A percentile compares a stretch with the other conserved stretches of the same genome.
These are phyloP conservation scores for Tachysurus vachellii DNA, from an alignment of 2,113 vertebrate genomes.

Conservation along the genomic window DNA sequence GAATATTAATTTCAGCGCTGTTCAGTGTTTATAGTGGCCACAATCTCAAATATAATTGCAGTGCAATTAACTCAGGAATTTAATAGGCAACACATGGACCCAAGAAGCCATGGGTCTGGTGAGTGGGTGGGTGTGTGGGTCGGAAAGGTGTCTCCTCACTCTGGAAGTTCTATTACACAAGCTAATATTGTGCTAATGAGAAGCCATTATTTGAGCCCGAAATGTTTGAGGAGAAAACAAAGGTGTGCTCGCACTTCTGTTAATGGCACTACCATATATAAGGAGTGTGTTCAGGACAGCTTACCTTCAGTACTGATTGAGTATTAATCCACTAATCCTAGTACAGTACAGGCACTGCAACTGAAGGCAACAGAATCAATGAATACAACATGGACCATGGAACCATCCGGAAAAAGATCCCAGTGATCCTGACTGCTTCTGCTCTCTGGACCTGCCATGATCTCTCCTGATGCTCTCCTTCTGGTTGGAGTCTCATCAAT, in stretches of 20 bases:
- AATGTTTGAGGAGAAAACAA: constrained; percentile 47
- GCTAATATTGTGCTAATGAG: constrained; percentile 61
- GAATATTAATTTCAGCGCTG: not conserved
- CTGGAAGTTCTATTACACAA: constrained; percentile 56
- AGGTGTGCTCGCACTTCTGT: constrained; percentile 29
- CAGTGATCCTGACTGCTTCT: too few species aligned
- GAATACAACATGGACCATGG: not conserved
- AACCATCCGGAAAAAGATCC: not conserved
- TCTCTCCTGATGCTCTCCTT: too few species aligned
- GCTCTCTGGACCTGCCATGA: not conserved
- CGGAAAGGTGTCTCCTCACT: constrained; percentile 7
- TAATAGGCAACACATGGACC: not conserved
- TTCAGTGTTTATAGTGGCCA: not conserved
- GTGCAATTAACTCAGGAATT: not conserved
- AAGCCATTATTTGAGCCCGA: constrained; percentile 57
- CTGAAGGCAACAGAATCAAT: not conserved
- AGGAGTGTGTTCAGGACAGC: constrained; percentile 41
- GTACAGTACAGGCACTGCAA: not conserved
- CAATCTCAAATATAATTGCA: not conserved
- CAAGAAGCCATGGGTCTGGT: not conserved
- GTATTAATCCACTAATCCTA: not conserved
- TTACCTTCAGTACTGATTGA: not conserved
- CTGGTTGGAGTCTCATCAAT: too few species aligned
- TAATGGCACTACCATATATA: constrained; percentile 53
- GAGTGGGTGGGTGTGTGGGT: constrained; percentile 21